Percentiles rank a stretch among this genome's conserved stretches.
These are phyloP conservation scores for Hydroisotoma schaefferi DNA, from an alignment of 2,888 invertebrate species.

Conservation along the genomic window DNA sequence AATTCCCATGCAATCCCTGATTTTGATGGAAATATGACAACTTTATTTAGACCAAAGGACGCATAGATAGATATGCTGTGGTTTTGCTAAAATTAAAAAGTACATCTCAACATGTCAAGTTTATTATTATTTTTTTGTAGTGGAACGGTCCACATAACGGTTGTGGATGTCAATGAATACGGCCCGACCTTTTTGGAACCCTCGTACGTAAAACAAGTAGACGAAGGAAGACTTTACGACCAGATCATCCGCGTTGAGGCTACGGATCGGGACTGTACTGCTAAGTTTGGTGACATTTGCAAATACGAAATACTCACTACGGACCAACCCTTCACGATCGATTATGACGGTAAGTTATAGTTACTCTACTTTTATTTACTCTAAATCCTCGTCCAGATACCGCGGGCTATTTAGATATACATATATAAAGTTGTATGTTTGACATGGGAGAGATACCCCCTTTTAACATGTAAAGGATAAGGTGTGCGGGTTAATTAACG, in stretches of 20 bases:
- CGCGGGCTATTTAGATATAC: too few relatives aligned
- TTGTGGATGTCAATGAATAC: slow-evolving; percentile 94
- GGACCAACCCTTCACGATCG: slow-evolving; percentile 85
- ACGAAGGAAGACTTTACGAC: slow-evolving; percentile 83
- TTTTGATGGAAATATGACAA: too few relatives aligned
- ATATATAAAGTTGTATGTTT: too few relatives aligned
- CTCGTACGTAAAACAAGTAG: slow-evolving; percentile 83
- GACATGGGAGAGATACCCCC: too few relatives aligned
- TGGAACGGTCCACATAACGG: slow-evolving; percentile 88
- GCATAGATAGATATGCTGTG: too few relatives aligned
- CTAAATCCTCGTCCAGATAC: not conserved
- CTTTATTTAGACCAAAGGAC: too few relatives aligned
- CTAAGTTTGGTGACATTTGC: slow-evolving; percentile 91
- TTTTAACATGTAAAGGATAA: too few relatives aligned
- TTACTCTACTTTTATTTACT: not conserved
- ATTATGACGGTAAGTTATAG: slow-evolving; percentile 70
- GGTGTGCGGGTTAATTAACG: too few relatives aligned
- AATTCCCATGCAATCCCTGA: too few relatives aligned
- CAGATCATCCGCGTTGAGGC: slow-evolving; percentile 89
- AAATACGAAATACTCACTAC: slow-evolving; percentile 92
- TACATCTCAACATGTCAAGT: too few relatives aligned
- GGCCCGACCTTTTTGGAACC: slow-evolving; percentile 87
- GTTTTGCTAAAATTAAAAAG: slow-evolving; percentile 1
- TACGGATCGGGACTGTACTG: slow-evolving; percentile 90
- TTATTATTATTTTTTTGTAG: slow-evolving; percentile 56